Conservation (phyloP, 2,888 invertebrate genomes). For the Sialis lutaria region DNA sequence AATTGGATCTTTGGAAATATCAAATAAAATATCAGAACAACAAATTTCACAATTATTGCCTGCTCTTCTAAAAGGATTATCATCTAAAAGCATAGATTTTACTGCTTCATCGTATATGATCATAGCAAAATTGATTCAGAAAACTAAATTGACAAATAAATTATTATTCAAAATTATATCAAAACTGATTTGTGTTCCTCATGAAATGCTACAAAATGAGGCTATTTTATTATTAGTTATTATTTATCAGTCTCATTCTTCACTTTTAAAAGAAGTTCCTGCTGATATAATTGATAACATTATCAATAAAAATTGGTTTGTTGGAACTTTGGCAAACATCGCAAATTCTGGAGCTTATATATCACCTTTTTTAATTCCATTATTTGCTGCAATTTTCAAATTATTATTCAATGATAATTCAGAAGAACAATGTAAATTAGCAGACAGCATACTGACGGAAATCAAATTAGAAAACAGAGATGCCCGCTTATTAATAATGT, state of each 20-base stretch:
- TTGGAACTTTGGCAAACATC: constrained; percentile 31
- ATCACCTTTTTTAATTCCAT: constrained; percentile 33
- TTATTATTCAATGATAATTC: constrained; percentile 30
- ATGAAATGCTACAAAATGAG: constrained; percentile 37
- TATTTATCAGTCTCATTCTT: constrained; percentile 46
- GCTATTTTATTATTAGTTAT: constrained; percentile 46
- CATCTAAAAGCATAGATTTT: constrained; percentile 49
- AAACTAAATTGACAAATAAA: constrained; percentile 36
- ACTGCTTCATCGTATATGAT: constrained; percentile 59
- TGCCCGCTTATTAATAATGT: constrained; percentile 39
- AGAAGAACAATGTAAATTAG: constrained; percentile 30
- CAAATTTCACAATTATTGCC: constrained; percentile 54
- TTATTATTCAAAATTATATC: constrained; percentile 41
- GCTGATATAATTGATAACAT: constrained; percentile 33
- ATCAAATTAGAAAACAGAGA: constrained; percentile 37
- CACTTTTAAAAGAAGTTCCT: constrained; percentile 30
- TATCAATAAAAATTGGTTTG: constrained; percentile 28
- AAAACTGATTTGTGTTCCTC: constrained; percentile 33
- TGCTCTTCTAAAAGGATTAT: constrained; percentile 50
- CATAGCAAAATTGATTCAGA: constrained; percentile 46
- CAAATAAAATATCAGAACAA: constrained; percentile 35
- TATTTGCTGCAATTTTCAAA: constrained; percentile 34
- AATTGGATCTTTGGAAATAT: constrained; percentile 48
- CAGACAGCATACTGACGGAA: constrained; percentile 37
- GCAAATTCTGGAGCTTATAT: constrained; percentile 36